A percentile compares a stretch with the other conserved stretches of the same genome.
phyloP scores from a whole-genome alignment of 2,113 vertebrate genomes.

The Apaloderma vittatum region DNA sequence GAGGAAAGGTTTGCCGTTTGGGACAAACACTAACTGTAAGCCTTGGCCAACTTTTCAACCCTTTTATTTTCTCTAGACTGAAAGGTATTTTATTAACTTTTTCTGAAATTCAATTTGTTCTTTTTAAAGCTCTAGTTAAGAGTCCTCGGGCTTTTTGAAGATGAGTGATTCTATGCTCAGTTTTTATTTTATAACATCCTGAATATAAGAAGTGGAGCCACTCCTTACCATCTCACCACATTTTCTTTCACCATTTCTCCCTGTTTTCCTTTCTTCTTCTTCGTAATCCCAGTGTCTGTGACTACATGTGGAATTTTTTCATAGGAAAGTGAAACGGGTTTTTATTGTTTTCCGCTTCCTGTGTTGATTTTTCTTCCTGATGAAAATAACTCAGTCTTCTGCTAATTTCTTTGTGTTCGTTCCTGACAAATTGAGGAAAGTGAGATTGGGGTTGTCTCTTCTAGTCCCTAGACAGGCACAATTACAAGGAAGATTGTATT shows the following conservation, averaged over 20 bases:
- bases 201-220: background rate
- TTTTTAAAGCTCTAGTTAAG: background rate
- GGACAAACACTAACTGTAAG: background rate
- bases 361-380: background rate
- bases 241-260: background rate
- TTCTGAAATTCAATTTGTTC: background rate
- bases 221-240: fast-evolving
- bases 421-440: background rate
- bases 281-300: background rate
- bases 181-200: background rate
- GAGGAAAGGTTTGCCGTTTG: background rate
- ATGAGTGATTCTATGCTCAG: background rate
- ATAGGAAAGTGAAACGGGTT: constrained; percentile 36
- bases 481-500: background rate
- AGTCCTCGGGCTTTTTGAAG: background rate
- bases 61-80: background rate
- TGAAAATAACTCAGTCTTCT: background rate
- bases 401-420: background rate
- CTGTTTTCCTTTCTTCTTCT: background rate
- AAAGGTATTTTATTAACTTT: background rate
- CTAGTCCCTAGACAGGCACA: background rate
- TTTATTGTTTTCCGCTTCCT: background rate
- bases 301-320: constrained; percentile 5
- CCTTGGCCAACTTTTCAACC: background rate
- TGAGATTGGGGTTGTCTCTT: background rate